These are phyloP conservation scores for Schizotus pectinicornis DNA, from an alignment of 2,888 invertebrate species.

Conservation along the genomic window DNA sequence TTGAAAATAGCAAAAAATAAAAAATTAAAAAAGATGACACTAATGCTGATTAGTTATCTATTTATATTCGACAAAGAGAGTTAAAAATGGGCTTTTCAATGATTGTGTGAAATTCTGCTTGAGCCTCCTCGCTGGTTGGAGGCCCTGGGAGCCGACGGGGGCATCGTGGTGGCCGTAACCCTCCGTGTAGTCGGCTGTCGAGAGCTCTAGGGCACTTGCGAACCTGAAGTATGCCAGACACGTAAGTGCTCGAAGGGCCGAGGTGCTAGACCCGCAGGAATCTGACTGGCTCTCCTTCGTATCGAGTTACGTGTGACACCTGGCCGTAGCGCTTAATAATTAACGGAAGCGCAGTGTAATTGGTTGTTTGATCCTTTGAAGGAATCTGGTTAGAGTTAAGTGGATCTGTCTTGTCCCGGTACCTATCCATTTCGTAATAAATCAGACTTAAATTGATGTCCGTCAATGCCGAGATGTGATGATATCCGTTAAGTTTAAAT, in stretches of 20 bases:
- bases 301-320: constrained; percentile 34
- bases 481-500: not conserved
- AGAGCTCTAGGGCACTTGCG: no score
- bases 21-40: no score
- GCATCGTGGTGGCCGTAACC: no score
- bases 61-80: no score
- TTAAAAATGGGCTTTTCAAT: no score
- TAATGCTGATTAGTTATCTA: no score
- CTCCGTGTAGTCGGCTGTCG: no score
- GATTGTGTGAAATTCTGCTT: no score
- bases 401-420: constrained; percentile 17
- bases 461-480: constrained; percentile 1
- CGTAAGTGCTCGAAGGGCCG: not conserved
- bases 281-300: not conserved
- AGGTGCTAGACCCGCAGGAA: not conserved
- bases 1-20: no score
- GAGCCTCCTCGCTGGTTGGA: no score
- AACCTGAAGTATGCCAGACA: not conserved
- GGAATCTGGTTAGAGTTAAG: constrained; percentile 37
- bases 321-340: constrained; percentile 39
- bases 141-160: no score
- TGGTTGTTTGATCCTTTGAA: constrained; percentile 38
- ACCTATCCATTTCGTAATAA: constrained; percentile 15
- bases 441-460: constrained; percentile 26
- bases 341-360: constrained; percentile 40